Conservation (phyloP, 2,797 vertebrate species). For the Psittacula echo region DNA sequence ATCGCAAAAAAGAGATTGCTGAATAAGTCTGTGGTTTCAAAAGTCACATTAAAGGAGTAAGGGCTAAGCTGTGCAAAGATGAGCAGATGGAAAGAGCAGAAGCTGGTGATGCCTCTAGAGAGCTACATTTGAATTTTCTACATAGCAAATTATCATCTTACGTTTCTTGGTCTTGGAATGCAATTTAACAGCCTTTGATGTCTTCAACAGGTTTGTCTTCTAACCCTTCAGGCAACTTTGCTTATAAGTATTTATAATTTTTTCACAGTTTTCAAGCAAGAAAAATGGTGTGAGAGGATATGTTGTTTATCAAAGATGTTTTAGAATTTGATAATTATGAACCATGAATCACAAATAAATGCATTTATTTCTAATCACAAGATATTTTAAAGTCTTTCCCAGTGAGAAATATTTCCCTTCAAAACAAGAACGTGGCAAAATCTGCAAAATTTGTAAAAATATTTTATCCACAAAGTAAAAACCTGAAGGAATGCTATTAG, state of each 20-base stretch:
- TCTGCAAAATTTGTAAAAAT: constrained; percentile 25
- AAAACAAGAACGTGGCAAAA: constrained; percentile 7
- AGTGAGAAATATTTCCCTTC: neutral
- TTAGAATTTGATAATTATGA: neutral
- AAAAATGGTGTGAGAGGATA: neutral
- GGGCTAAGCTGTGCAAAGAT: neutral
- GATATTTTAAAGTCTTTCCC: neutral
- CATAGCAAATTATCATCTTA: neutral
- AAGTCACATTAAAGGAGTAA: neutral
- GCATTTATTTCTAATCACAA: neutral
- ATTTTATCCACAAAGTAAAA: constrained; percentile 21
- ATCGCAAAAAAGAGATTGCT: neutral
- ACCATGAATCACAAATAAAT: neutral
- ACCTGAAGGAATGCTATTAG: constrained; percentile 50
- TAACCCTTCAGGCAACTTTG: neutral
- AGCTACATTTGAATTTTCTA: neutral
- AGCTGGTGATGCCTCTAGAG: neutral
- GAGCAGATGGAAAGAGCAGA: neutral
- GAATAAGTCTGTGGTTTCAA: neutral
- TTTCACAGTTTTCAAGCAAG: neutral
- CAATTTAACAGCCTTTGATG: neutral
- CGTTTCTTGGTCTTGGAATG: neutral
- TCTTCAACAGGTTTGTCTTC: neutral
- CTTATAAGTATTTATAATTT: neutral
- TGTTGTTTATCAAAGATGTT: neutral